Percentiles rank a stretch among this genome's conserved stretches.
Evolutionary conservation across 2,113 vertebrate genomes (phyloP).

Genomic region (Nannospalax galili): DNA sequence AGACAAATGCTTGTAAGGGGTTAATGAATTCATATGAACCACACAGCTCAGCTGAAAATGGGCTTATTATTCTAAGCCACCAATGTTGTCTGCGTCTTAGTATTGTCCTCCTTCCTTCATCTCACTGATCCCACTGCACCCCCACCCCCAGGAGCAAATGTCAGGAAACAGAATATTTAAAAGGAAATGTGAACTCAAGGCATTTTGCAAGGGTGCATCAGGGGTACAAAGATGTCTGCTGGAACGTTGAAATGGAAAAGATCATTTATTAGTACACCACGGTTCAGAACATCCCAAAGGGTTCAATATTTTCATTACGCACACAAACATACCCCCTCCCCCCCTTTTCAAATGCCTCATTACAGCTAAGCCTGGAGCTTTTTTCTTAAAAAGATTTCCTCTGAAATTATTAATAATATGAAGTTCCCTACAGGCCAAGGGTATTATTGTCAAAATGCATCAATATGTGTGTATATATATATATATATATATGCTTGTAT

Average conservation of each 20-base stretch:
- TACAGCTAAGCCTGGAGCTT: conserved; percentile 73
- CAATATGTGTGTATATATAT: not conserved
- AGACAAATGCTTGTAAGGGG: conserved; percentile 75
- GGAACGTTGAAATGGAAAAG: conserved; percentile 67
- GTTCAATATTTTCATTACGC: conserved; percentile 74
- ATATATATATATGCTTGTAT: conserved; percentile 24
- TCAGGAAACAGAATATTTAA: conserved; percentile 66
- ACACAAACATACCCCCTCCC: conserved; percentile 63
- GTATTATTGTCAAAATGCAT: conserved; percentile 72
- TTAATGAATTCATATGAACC: conserved; percentile 79
- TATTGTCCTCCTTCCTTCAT: conserved; percentile 47
- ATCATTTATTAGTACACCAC: conserved; percentile 67
- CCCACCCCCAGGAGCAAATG: conserved; percentile 35
- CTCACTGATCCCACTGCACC: conserved; percentile 31
- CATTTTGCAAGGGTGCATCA: conserved; percentile 50
- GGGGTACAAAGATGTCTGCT: conserved; percentile 64
- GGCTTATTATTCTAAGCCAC: conserved; percentile 73
- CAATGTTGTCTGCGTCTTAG: conserved; percentile 54
- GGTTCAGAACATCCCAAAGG: conserved; percentile 65
- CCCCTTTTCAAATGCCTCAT: conserved; percentile 72
- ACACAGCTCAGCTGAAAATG: conserved; percentile 76
- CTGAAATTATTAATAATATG: conserved; percentile 76
- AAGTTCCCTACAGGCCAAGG: conserved; percentile 70
- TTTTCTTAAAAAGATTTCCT: conserved; percentile 73
- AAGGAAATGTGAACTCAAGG: conserved; percentile 57